Evolutionary conservation across 2,797 vertebrate species (phyloP).

Genomic region (Gobio occitaniae): DNA sequence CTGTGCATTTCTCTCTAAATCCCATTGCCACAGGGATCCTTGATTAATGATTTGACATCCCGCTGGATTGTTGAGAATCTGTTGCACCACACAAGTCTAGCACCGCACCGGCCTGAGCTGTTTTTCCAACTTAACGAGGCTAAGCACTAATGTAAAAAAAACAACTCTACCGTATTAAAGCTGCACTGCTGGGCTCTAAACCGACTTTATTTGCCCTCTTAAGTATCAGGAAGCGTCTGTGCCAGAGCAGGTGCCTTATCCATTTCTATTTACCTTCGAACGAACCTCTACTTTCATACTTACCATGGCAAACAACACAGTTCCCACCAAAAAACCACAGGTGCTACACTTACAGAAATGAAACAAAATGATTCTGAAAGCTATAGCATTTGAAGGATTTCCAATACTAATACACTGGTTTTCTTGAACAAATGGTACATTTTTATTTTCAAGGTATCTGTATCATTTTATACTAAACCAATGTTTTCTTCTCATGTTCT

Average conservation of each 20-base stretch:
- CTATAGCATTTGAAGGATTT: neutral
- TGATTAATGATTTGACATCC: slow-evolving; percentile 40
- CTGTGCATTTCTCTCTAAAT: slow-evolving; percentile 34
- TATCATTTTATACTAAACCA: slow-evolving; percentile 10
- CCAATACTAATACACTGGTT: neutral
- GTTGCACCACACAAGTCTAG: slow-evolving; percentile 30
- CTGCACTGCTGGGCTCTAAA: slow-evolving; percentile 35
- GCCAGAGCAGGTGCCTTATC: slow-evolving; percentile 42
- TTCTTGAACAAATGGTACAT: neutral
- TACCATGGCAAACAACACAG: slow-evolving; percentile 53
- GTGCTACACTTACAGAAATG: neutral
- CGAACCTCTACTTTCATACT: slow-evolving; percentile 69
- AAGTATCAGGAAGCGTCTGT: slow-evolving; percentile 13
- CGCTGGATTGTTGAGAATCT: slow-evolving; percentile 30
- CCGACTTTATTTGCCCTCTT: slow-evolving; percentile 25
- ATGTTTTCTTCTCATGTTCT: slow-evolving; percentile 66
- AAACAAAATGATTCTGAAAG: neutral
- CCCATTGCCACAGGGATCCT: slow-evolving; percentile 19
- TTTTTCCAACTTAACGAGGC: slow-evolving; percentile 38
- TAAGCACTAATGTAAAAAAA: slow-evolving; percentile 2
- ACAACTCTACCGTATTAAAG: slow-evolving; percentile 11
- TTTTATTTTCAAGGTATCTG: neutral
- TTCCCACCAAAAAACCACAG: neutral
- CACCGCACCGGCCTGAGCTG: slow-evolving; percentile 7
- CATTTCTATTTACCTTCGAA: slow-evolving; percentile 60